Evolutionary conservation across 2,888 invertebrate species (phyloP).

Genomic region (Platycheirus rosarum): DNA sequence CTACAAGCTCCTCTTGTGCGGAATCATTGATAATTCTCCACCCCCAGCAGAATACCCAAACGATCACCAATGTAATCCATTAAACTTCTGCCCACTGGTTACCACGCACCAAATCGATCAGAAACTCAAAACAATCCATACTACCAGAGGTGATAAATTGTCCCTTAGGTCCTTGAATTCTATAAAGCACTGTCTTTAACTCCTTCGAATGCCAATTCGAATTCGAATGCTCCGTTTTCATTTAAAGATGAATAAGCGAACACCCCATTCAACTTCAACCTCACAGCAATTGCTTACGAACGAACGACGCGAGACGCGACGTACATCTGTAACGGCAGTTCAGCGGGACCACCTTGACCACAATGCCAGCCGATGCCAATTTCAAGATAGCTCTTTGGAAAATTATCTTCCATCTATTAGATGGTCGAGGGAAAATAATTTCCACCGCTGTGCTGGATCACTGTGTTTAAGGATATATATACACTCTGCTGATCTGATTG

Average conservation of each 20-base stretch:
- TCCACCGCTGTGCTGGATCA: slow-evolving; percentile 42
- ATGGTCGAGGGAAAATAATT: slow-evolving; percentile 53
- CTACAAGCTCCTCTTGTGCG: not conserved
- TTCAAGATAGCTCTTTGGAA: slow-evolving; percentile 45
- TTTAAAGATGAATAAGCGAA: slow-evolving; percentile 17
- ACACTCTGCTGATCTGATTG: slow-evolving; percentile 65
- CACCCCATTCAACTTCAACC: slow-evolving; percentile 62
- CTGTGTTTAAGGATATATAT: too few species aligned
- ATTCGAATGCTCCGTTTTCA: slow-evolving; percentile 2
- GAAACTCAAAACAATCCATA: slow-evolving; percentile 33
- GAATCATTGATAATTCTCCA: slow-evolving; percentile 52
- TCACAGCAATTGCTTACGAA: slow-evolving; percentile 50
- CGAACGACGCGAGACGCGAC: too few species aligned
- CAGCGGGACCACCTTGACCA: slow-evolving; percentile 45
- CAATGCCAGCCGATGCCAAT: slow-evolving; percentile 50
- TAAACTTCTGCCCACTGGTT: not conserved
- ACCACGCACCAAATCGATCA: slow-evolving; percentile 57
- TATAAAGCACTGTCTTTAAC: slow-evolving; percentile 33
- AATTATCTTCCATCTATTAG: slow-evolving; percentile 69
- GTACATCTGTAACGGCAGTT: slow-evolving; percentile 57
- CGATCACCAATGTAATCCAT: slow-evolving; percentile 25
- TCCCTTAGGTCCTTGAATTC: slow-evolving; percentile 39
- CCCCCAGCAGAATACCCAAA: slow-evolving; percentile 32
- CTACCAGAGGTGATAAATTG: slow-evolving; percentile 73
- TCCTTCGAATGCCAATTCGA: slow-evolving; percentile 4